A percentile compares a stretch with the other conserved stretches of the same genome.
Conservation (phyloP, 2,888 invertebrate genomes). For the Brachyptera risi region DNA sequence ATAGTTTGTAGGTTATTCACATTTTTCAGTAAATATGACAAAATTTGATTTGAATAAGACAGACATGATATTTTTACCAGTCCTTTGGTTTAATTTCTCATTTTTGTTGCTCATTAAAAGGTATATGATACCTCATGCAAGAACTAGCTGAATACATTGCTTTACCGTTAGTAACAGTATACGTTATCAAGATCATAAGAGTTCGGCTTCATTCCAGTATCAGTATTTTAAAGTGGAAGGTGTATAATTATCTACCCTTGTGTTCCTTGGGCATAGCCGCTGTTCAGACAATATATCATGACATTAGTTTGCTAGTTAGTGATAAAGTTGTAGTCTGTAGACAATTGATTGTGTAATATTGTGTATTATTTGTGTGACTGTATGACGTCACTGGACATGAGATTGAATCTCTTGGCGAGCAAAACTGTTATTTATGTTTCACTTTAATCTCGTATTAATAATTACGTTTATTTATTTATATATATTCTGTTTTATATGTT, state of each 20-base stretch:
- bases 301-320: neutral
- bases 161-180: constrained; percentile 1
- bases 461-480: constrained; percentile 24
- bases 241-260: neutral
- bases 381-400: neutral
- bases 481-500: constrained; percentile 13
- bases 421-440: constrained; percentile 1
- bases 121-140: too few relatives aligned
- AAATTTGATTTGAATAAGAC: too few relatives aligned
- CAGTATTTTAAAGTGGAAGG: constrained; percentile 25
- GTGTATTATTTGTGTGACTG: neutral
- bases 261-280: neutral
- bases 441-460: neutral
- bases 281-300: constrained; percentile 17
- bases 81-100: too few relatives aligned
- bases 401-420: neutral
- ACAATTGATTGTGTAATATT: constrained; percentile 6
- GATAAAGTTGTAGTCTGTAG: neutral
- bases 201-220: constrained; percentile 23
- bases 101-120: too few relatives aligned
- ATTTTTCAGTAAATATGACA: too few relatives aligned
- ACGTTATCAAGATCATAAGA: constrained; percentile 2
- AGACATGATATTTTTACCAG: too few relatives aligned
- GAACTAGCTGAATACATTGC: too few relatives aligned
- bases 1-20: too few relatives aligned